Evolutionary conservation across 1,140 invertebrate species (phyloP).

Genomic region (Thaumetopoea pityocampa): DNA sequence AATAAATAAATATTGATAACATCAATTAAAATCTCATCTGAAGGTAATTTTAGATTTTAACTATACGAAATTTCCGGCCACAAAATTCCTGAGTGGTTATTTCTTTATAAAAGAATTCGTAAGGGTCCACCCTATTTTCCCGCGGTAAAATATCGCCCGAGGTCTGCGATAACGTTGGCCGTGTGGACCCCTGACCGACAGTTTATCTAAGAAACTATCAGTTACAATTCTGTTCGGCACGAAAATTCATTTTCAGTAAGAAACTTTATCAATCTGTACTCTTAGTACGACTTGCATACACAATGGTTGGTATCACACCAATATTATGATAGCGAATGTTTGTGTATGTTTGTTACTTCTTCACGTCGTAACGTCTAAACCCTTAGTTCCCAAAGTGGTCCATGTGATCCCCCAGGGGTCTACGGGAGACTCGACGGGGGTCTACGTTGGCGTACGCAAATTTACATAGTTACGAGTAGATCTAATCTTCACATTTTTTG

Average conservation of each 20-base stretch:
- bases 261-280: conserved; percentile 8
- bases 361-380: too few relatives aligned
- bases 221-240: conserved; percentile 9
- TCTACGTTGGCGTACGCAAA: too few relatives aligned
- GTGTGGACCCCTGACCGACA: conserved; percentile 18
- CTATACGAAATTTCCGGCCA: neutral
- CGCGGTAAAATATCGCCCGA: conserved; percentile 11
- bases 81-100: conserved; percentile 1
- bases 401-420: too few relatives aligned
- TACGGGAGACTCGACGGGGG: too few relatives aligned
- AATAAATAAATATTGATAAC: too few relatives aligned
- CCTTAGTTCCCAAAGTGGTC: too few relatives aligned
- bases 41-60: neutral
- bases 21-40: neutral
- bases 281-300: too few relatives aligned
- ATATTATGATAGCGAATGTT: too few relatives aligned
- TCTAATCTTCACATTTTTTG: too few relatives aligned
- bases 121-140: conserved; percentile 12
- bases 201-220: conserved; percentile 23
- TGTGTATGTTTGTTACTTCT: too few relatives aligned
- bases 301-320: too few relatives aligned
- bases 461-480: too few relatives aligned
- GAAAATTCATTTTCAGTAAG: conserved; percentile 17
- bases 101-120: conserved; percentile 7
- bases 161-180: conserved; percentile 12